Evolutionary conservation across 2,797 vertebrate genomes (phyloP).

Genomic region (Macropus fuliginosus): DNA sequence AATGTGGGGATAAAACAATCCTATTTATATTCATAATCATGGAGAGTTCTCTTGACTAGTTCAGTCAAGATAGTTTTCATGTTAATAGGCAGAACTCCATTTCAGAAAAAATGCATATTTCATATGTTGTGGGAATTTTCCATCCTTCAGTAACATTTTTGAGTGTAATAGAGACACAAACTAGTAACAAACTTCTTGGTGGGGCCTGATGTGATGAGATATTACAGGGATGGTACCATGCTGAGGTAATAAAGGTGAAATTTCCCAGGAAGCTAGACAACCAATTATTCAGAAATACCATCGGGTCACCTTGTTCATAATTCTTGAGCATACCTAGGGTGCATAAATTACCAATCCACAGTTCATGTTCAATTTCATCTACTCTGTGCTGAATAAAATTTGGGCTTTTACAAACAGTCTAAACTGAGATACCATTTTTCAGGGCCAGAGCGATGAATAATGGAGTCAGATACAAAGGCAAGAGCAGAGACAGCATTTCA

Average conservation of each 20-base stretch:
- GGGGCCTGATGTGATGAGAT: slow-evolving; percentile 52
- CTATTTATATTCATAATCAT: slow-evolving; percentile 49
- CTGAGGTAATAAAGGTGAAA: slow-evolving; percentile 63
- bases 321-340: slow-evolving; percentile 6
- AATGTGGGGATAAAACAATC: slow-evolving; percentile 15
- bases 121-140: neutral
- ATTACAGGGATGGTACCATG: slow-evolving; percentile 19
- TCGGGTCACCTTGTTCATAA: slow-evolving; percentile 63
- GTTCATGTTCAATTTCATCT: slow-evolving; percentile 11
- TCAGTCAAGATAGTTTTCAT: slow-evolving; percentile 51
- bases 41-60: slow-evolving; percentile 36
- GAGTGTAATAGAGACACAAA: neutral
- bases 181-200: slow-evolving; percentile 51
- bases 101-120: slow-evolving; percentile 62
- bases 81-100: slow-evolving; percentile 43
- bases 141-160: slow-evolving; percentile 34
- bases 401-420: slow-evolving; percentile 38
- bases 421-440: slow-evolving; percentile 39
- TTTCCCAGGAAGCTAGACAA: slow-evolving; percentile 51
- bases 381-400: slow-evolving; percentile 43
- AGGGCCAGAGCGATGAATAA: slow-evolving; percentile 21
- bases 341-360: slow-evolving; percentile 57
- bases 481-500: neutral
- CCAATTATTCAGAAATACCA: slow-evolving; percentile 56
- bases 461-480: neutral